These are phyloP conservation scores for Drosophila hydei DNA, from an alignment of 1,140 invertebrate genomes.

Conservation along the genomic window DNA sequence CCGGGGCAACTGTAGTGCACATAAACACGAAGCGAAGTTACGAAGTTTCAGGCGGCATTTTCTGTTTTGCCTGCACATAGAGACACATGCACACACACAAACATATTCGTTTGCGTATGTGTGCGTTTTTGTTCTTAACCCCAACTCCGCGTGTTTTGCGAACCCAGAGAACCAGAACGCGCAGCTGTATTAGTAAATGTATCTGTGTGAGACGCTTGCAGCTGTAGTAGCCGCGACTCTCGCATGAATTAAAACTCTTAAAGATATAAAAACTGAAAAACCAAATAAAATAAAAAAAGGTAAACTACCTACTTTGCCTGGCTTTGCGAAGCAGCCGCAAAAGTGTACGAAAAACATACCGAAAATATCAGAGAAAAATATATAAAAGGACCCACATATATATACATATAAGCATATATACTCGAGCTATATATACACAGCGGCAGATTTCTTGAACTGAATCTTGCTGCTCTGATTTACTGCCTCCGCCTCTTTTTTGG, in stretches of 20 bases:
- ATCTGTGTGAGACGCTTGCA: conserved; percentile 40
- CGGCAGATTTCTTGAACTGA: conserved; percentile 40
- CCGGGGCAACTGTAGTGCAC: conserved; percentile 41
- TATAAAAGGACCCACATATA: background rate
- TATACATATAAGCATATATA: conserved; percentile 15
- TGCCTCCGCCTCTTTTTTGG: conserved; percentile 30
- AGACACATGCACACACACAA: background rate
- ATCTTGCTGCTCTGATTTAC: conserved; percentile 66
- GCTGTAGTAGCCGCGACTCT: conserved; percentile 34
- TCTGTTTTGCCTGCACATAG: conserved; percentile 6
- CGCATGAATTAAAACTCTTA: conserved; percentile 5
- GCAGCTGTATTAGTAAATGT: conserved; percentile 33
- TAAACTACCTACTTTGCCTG: conserved; percentile 80
- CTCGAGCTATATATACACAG: conserved; percentile 38
- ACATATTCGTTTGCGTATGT: background rate
- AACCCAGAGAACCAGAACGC: conserved; percentile 12
- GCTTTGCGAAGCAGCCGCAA: conserved; percentile 67
- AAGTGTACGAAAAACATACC: conserved; percentile 76
- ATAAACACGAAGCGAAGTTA: conserved; percentile 27
- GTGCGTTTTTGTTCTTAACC: conserved; percentile 47
- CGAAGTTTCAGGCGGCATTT: conserved; percentile 29
- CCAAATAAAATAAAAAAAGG: conserved; percentile 38
- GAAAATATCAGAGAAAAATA: conserved; percentile 40
- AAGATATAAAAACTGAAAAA: conserved; percentile 21
- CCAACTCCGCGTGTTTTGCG: conserved; percentile 28